Evolutionary conservation across 2,113 vertebrate genomes (phyloP), one percentile per base, ranked within the genome.

Genomic region (Neofelis nebulosa): DNA sequence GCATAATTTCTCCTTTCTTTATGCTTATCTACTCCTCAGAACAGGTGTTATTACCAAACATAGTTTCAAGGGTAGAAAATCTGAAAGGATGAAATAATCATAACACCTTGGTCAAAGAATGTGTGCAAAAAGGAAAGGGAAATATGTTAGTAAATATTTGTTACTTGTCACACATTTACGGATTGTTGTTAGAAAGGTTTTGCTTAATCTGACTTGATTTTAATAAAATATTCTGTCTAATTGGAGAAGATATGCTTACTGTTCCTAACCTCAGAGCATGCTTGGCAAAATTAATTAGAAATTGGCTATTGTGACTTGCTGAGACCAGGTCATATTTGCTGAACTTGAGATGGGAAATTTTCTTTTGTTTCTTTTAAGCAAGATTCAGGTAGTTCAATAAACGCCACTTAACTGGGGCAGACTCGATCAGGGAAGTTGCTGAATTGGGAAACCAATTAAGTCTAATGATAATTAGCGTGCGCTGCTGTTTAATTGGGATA

Each of bases 381-480:
- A 96, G 93, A 98, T 98, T 97, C 97, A 98, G 98, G 93, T 98
- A 89, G 97, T 97, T 98, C 97, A 98, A 97, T 98, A 98, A 98
- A 96, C 1, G 65, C 85, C 89, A 96, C 95, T 98, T 98, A 98
- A 96, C 97, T 98, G 94, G 97, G 97, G 74, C 97, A 98, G 94
- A 81, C 94, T 97, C 94, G 94, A 98, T 98, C 97, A 79, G 93
- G 93, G 86, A 98, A 96, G 96, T 92, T 98, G 93, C 98, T 98
- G 97, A 97, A 98, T 97, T 98, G 98, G 97, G 97, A 98, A 98
- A 95, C 97, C 95, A 98, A 98, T 98, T 98, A 98, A 98, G 89
- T 93, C 98, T 97, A 98, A 98, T 95, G 97, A 93, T 97, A 98
- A 98, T 98, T 98, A 98, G 94, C 73, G 71, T 50, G 93, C 2